These are phyloP conservation scores for Fulica atra DNA, from an alignment of 2,113 vertebrate species.

Conservation along the genomic window DNA sequence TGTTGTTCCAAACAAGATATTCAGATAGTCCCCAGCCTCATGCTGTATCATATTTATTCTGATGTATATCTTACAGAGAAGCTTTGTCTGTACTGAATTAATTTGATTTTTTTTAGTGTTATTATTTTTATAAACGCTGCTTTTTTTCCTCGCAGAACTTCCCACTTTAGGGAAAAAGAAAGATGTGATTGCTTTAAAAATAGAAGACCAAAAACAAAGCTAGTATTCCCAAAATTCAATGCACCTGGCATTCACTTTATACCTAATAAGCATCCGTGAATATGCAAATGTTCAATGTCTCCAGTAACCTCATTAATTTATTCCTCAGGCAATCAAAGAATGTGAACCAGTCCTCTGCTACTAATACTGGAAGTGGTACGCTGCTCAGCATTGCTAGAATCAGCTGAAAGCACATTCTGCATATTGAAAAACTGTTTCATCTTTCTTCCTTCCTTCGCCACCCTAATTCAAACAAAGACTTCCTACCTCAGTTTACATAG, in stretches of 20 bases:
- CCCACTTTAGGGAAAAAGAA: constrained; percentile 49
- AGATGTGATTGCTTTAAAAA: constrained; percentile 66
- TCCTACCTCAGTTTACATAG: constrained; percentile 59
- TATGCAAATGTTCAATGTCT: constrained; percentile 82
- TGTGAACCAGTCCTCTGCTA: constrained; percentile 74
- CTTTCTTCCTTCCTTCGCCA: constrained; percentile 56
- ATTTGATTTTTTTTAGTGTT: background rate
- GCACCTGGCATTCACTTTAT: constrained; percentile 81
- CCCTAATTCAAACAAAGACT: constrained; percentile 74
- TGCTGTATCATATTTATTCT: constrained; percentile 48
- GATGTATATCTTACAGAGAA: constrained; percentile 27
- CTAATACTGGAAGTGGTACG: constrained; percentile 63
- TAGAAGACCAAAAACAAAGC: constrained; percentile 57
- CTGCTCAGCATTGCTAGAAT: constrained; percentile 50
- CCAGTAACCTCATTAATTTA: constrained; percentile 84
- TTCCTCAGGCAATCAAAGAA: constrained; percentile 83
- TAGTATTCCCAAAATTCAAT: constrained; percentile 74
- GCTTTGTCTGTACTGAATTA: constrained; percentile 16
- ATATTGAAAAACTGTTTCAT: constrained; percentile 72
- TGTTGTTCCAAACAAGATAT: constrained; percentile 43
- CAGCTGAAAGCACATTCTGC: constrained; percentile 62
- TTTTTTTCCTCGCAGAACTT: constrained; percentile 48
- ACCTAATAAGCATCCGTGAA: constrained; percentile 82
- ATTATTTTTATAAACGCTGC: constrained; percentile 25
- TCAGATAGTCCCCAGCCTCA: constrained; percentile 23